Evolutionary conservation across 2,113 vertebrate genomes (phyloP), one percentile per base, ranked within the genome.

Genomic region (Podarcis cretensis): DNA sequence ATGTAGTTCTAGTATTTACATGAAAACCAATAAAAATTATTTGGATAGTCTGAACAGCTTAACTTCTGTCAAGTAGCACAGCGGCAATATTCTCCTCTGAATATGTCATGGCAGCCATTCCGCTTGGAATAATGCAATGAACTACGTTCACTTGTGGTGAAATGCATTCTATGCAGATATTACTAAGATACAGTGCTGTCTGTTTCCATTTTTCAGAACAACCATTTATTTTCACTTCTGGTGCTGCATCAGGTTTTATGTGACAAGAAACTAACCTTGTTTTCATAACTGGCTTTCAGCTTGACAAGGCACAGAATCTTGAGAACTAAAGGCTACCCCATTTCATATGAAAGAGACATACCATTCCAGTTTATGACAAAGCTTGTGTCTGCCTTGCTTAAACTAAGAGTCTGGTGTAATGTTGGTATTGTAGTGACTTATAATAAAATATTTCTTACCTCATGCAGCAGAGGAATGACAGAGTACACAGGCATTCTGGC

Each of bases 381-480:
- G 59, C 1, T 5, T 4, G 87, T 59, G 23, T 81, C 35, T 32
- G 59, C 73, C 77, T 80, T 90, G 66, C 9, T 54, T 73, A 6
- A 87, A 3, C 9, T 0, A 3, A 10, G 86, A 81, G 84, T n/a
- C 3, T 66, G 63, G 18, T 0, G 0, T 35, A 21, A 43, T 68
- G 10, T 0, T 87, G 73, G 2, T 73, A 16, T 23, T 10, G 76
- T 59, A 89, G 40, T 13, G 71, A 0, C 35, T 40, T 81, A 37
- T 84, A 93, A 57, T 0, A 0, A 6, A 78, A n/a, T 9, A 48
- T 87, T 57, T 91, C 96, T 96, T 95, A 99, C 98, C 97, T 99
- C 98, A 85, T 99, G 97, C 63, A 99, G 93, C 91, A 99, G 94
- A 21, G 99, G 98, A 91, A 99, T 96, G 91, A 99, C 97, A 82